These are phyloP conservation scores for Zaprionus vittiger DNA, from an alignment of 1,140 invertebrate species.

Conservation along the genomic window DNA sequence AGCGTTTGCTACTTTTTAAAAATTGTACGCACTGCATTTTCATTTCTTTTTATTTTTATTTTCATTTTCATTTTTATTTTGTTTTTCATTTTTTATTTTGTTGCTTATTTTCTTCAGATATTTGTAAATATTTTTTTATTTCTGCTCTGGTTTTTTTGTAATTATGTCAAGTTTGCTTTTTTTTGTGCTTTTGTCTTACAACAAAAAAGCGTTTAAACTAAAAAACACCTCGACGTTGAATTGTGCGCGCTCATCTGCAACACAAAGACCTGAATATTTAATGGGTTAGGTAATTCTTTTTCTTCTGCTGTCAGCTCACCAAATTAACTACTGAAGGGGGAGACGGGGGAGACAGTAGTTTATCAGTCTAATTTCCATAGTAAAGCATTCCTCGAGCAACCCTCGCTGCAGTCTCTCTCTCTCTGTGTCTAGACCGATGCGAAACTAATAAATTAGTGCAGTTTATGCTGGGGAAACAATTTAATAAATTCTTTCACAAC, in stretches of 20 bases:
- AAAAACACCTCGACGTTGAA: constrained; percentile 5
- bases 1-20: constrained; percentile 74
- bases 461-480: constrained; percentile 59
- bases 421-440: constrained; percentile 18
- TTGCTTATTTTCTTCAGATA: constrained; percentile 5
- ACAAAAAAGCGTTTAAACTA: constrained; percentile 50
- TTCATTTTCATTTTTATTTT: neutral
- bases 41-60: constrained; percentile 35
- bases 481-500: constrained; percentile 60
- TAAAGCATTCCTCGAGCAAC: constrained; percentile 10
- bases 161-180: constrained; percentile 80
- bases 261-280: constrained; percentile 42
- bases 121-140: constrained; percentile 55
- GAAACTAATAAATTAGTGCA: constrained; percentile 65
- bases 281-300: constrained; percentile 25
- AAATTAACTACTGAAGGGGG: neutral
- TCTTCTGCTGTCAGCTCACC: constrained; percentile 1
- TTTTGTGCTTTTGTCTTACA: constrained; percentile 43
- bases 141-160: constrained; percentile 58
- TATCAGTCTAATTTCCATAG: constrained; percentile 40
- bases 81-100: neutral
- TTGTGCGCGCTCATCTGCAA: constrained; percentile 25
- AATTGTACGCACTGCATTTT: constrained; percentile 75
- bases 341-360: neutral
- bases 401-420: neutral